Conservation (phyloP, 2,797 vertebrate genomes). For the Poeciliopsis paucimaculata region DNA sequence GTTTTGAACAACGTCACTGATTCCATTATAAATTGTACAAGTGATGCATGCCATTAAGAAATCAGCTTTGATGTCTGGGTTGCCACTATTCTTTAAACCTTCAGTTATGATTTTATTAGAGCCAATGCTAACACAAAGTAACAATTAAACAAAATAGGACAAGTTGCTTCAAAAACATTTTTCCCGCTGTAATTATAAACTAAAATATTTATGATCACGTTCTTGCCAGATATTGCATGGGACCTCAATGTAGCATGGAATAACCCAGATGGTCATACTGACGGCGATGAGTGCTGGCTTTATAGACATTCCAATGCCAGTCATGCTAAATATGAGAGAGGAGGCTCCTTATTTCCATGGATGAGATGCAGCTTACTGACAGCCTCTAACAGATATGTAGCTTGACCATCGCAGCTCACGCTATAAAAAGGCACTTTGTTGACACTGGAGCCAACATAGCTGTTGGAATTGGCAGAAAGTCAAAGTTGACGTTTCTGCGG, state of each 20-base stretch:
- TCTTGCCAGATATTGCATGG: neutral
- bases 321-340: neutral
- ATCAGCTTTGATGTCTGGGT: neutral
- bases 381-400: slow-evolving; percentile 4
- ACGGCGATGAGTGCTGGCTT: slow-evolving; percentile 3
- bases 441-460: slow-evolving; percentile 10
- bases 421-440: slow-evolving; percentile 23
- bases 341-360: neutral
- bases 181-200: neutral
- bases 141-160: neutral
- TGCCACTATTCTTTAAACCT: neutral
- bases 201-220: neutral
- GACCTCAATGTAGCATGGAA: too few relatives aligned
- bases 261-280: neutral
- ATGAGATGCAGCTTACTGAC: slow-evolving; percentile 10
- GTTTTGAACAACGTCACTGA: neutral
- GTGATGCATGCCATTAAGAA: neutral
- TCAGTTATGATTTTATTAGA: neutral
- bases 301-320: neutral
- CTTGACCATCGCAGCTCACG: neutral
- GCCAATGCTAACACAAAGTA: neutral
- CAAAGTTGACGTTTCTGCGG: neutral
- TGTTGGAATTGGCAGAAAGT: slow-evolving; percentile 13
- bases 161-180: neutral
- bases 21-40: neutral